Base-by-base conservation (phyloP, 2,888 invertebrate genomes). In the Hymenopus coronatus region DNA sequence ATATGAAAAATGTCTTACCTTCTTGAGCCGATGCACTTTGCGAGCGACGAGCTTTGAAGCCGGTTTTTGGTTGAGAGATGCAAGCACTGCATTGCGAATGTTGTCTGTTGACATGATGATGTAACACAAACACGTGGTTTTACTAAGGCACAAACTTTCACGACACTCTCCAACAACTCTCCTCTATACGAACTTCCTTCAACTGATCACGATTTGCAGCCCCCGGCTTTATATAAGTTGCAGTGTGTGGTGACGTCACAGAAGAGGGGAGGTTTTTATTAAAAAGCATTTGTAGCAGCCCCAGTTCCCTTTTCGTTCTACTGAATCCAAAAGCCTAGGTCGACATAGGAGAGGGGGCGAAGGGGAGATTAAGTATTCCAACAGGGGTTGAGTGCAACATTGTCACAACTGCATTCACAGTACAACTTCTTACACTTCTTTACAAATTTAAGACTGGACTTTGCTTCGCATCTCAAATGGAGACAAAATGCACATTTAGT, bases 11-110 rank as follows among this genome's bases (percentile, higher is more conserved):
- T 89, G 83, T 89, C 90, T 90, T 90, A 92, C 92, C 91, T 92
- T 91, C 89, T 91, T 92, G 83, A 92, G 89, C 88, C 91, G 91
- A 90, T 91, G 92, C 86, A 91, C 90, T 88, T 91, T 91, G 81
- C 40, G 40, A 30, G 85, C 9, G 85, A 88, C 28, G 87, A 83
- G 54, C 14, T 30, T 82, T 25, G 33, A 40, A n/a, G 87, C 81
- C 8, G 81, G 8, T 7, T 54, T n/a, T 25, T 89, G 87, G 15
- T 70, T 15, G 20, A 70, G 54, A 70, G 54, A 70, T 70, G 54
- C 54, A 70, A 70, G 15, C 54, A 70, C 54, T 70, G 54, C 54
- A 25, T 70, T 70, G 20, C 25, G 54, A 70, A 70, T 15, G 54
- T 70, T 70, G 25, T 70, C 54, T n/a, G 83, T 46, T 46, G 85